Evolutionary conservation across 1,140 invertebrate genomes (phyloP).

Genomic region (Mesaphorura yosii): DNA sequence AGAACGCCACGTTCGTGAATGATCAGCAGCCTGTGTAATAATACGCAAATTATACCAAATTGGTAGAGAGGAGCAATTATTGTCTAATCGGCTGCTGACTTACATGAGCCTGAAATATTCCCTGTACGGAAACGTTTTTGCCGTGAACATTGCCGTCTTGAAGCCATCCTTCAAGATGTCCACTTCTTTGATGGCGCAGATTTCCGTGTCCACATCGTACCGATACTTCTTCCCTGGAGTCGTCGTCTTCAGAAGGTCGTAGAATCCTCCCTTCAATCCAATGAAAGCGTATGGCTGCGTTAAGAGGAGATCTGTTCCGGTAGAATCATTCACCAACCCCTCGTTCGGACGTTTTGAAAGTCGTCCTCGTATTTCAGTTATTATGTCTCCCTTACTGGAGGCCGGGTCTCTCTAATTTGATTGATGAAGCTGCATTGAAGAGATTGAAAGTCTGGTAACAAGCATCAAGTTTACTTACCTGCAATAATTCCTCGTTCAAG

Average conservation of each 20-base stretch:
- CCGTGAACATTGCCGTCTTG: conserved; percentile 13
- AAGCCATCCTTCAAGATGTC: conserved; percentile 18
- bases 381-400: neutral
- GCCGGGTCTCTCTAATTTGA: no score
- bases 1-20: conserved; percentile 19
- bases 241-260: conserved; percentile 3
- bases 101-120: conserved; percentile 20
- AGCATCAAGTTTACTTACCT: no score
- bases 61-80: neutral
- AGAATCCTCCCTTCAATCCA: conserved; percentile 13
- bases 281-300: conserved; percentile 23
- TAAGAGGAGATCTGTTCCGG: conserved; percentile 2
- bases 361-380: neutral
- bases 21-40: conserved; percentile 4
- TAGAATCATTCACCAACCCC: conserved; percentile 7
- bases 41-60: neutral
- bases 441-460: no score
- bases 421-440: no score
- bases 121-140: conserved; percentile 17
- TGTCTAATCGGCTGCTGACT: conserved; percentile 3
- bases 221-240: neutral
- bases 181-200: conserved; percentile 23
- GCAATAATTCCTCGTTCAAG: neutral
- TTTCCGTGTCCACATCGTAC: neutral
- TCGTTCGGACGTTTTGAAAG: conserved; percentile 8